Base-by-base conservation (phyloP, 2,797 vertebrate genomes). In the Anisognathus igniventris region DNA sequence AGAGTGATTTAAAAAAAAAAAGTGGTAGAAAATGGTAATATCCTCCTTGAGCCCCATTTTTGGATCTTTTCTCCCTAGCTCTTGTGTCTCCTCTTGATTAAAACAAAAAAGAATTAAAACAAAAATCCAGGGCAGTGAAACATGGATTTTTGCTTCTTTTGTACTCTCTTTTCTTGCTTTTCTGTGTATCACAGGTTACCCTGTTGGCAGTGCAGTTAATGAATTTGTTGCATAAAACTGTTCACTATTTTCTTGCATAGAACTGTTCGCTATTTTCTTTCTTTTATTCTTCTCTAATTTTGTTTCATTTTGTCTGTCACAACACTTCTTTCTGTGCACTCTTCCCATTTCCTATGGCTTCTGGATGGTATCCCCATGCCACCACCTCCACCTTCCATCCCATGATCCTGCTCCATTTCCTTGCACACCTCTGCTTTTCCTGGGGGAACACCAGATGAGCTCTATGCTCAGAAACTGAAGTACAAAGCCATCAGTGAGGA, bases 401-500 rank as follows among this genome's bases (percentile, higher is more conserved):
- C 44, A 62, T 31, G 92, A 68, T 92, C 95, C 93, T 75, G 18
- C 91, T 97, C 45, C 93, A 85, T 95, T 94, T 86, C 97, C 97
- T 92, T 97, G 96, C 96, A 86, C 97, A 80, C 92, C 88, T 94
- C 96, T 96, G 81, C 96, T 93, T 97, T 90, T 74, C 94, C 75
- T 91, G 94, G 93, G 96, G 80, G 71, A 91, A 66, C 93, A 74
- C 93, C 98, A 99, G 99, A 99, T 97, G 99, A 99, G 98, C 98
- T 99, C 96, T 99, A 99, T 94, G 98, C 99, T 98, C 99, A 99
- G 99, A 99, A 99, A 98, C 98, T 99, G 98, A 99, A 99, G 99
- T 99, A 99, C 99, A 99, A 99, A 98, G 99, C 99, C 98, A 99
- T 99, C 99, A 99, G 99, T 98, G 99, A 99, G 98, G 99, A 99